phyloP scores from a whole-genome alignment of 2,888 invertebrate genomes.

The Fissipunctia ypsillon region DNA sequence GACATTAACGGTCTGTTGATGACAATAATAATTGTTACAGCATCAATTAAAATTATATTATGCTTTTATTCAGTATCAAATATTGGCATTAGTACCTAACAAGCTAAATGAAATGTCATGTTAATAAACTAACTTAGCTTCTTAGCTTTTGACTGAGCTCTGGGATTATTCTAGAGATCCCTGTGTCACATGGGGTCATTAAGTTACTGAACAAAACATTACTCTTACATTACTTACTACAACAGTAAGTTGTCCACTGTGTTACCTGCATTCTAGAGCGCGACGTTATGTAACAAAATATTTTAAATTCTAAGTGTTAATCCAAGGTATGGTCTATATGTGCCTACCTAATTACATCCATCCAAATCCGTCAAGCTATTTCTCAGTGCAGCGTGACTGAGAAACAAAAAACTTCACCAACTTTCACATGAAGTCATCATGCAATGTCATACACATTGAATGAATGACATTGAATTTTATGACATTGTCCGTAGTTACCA shows the following conservation, averaged over 20 bases:
- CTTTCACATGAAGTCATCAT: background rate
- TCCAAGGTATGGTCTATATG: background rate
- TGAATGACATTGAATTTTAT: no score
- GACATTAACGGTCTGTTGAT: slow-evolving; percentile 16
- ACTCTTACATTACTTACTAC: background rate
- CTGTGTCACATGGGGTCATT: background rate
- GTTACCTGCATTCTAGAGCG: background rate
- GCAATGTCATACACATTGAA: no score
- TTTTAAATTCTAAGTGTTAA: background rate
- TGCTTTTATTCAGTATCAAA: background rate
- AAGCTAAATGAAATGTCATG: background rate
- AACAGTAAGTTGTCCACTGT: background rate
- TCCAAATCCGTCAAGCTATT: background rate
- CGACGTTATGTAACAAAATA: background rate
- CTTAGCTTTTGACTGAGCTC: background rate
- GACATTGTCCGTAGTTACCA: background rate
- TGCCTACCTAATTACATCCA: background rate
- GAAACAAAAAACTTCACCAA: background rate
- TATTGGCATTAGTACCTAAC: background rate
- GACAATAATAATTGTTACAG: slow-evolving; percentile 2
- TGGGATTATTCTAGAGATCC: background rate
- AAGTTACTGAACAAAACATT: background rate
- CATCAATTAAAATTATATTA: background rate
- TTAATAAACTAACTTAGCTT: background rate
- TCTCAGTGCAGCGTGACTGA: background rate